Evolutionary conservation across 2,113 vertebrate species (phyloP), one percentile per base, ranked within the genome.

Genomic region (Corythornis madagascariensis): DNA sequence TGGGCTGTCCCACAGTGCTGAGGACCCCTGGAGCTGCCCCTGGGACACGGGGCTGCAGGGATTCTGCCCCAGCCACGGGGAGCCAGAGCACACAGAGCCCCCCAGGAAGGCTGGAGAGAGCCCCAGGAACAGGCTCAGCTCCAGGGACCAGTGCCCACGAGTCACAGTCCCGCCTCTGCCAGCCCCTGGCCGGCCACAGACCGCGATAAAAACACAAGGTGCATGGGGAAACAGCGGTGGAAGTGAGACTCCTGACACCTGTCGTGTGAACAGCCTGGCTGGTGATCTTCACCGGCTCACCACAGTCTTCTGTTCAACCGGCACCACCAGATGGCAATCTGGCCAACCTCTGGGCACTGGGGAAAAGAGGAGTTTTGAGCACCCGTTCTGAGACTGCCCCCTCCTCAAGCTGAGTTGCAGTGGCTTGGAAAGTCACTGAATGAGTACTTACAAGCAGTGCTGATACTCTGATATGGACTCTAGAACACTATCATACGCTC

Each of bases 281-380:
- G 4, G 10, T 35, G 67, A 4, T 2, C 21, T 10, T 74, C 52
- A 24, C 5, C 6, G 31, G 18, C 5, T 10, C 3, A 13, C 22
- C 16, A 19, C 17, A 70, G 10, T 14, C 0, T 15, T 9, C 65
- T 45, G 80, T 74, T 55, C 6, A 61, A 55, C 1, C 11, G 13
- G 1, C 7, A 71, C 96, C 97, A 95, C 89, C 89, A 98, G 98
- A 81, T 96, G 97, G 97, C 97, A 56, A 19, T 69, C 80, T 95
- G 88, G 87, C 81, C 93, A 92, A 74, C 18, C 43, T 89, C 70
- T 72, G 40, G 9, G 24, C 12, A 12, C 4, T 15, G 29, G 9
- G 33, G 18, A 61, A 66, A 10, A 16, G 11, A 9, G 3, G 14
- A 22, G 22, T 2, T 69, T 56, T 53, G 29, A 25, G 8, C 18